A percentile compares a stretch with the other conserved stretches of the same genome.
phyloP scores from a whole-genome alignment of 2,888 invertebrate species.

The Epirrhoe alternata region DNA sequence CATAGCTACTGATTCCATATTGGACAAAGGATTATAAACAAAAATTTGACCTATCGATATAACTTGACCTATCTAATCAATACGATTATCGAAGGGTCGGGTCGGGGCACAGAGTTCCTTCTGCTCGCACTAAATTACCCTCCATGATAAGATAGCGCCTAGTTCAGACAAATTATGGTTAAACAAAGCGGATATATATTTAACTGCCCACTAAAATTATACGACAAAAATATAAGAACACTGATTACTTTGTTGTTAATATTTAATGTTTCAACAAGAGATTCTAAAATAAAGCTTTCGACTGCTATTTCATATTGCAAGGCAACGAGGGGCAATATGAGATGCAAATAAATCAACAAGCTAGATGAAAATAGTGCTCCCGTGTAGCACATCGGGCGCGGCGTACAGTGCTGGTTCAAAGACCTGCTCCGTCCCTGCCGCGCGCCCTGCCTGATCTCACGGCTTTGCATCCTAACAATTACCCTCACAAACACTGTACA shows the following conservation, averaged over 20 bases:
- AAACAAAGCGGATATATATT: slow-evolving; percentile 22
- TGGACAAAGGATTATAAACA: too few relatives aligned
- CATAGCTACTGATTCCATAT: too few relatives aligned
- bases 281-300: slow-evolving; percentile 9
- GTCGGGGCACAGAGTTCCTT: slow-evolving; percentile 57
- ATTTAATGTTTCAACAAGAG: slow-evolving; percentile 2
- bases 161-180: slow-evolving; percentile 46
- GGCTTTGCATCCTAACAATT: slow-evolving; percentile 80
- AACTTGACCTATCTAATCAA: slow-evolving; percentile 58
- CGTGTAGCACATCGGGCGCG: slow-evolving; percentile 24
- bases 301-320: slow-evolving; percentile 20
- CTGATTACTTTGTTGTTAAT: background rate
- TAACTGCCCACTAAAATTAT: slow-evolving; percentile 14
- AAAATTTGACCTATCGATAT: too few relatives aligned
- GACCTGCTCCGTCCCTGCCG: slow-evolving; percentile 57
- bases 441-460: slow-evolving; percentile 64
- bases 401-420: slow-evolving; percentile 53
- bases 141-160: slow-evolving; percentile 61
- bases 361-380: slow-evolving; percentile 43
- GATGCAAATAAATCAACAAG: slow-evolving; percentile 40
- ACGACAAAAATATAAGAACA: slow-evolving; percentile 7
- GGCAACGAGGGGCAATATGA: slow-evolving; percentile 34
- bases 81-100: slow-evolving; percentile 70
- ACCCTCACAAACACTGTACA: slow-evolving; percentile 69
- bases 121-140: slow-evolving; percentile 58